Evolutionary conservation across 2,888 invertebrate genomes (phyloP).

Genomic region (Apoda limacodes): DNA sequence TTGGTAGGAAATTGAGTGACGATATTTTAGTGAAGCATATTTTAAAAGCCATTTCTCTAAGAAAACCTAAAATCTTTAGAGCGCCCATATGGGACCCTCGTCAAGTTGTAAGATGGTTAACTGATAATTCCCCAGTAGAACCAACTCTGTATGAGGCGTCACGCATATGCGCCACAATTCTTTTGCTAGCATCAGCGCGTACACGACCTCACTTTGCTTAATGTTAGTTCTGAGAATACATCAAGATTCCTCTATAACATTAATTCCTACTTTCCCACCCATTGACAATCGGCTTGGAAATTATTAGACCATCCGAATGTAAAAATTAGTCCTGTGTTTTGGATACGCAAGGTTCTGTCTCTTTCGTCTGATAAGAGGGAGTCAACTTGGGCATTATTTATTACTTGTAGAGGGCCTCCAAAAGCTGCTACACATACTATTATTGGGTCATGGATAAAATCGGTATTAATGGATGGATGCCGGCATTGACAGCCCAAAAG

Average conservation of each 20-base stretch:
- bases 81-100: constrained; percentile 7
- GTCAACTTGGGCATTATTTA: no score
- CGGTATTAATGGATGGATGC: no score
- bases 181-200: constrained; percentile 10
- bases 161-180: constrained; percentile 6
- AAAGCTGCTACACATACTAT: no score
- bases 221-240: constrained; percentile 1
- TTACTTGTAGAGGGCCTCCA: no score
- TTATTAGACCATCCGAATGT: not conserved
- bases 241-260: constrained; percentile 7
- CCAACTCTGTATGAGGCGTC: constrained; percentile 5
- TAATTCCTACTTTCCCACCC: constrained; percentile 1
- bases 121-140: not conserved
- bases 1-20: constrained; percentile 1
- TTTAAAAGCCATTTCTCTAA: constrained; percentile 6
- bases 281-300: constrained; percentile 7
- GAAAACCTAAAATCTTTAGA: constrained; percentile 6
- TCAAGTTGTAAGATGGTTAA: constrained; percentile 7
- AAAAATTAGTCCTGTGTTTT: constrained; percentile 1
- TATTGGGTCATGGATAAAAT: no score
- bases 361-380: no score
- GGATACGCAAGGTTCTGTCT: no score
- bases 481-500: no score
- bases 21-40: constrained; percentile 8
- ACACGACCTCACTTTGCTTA: constrained; percentile 11